A percentile compares a stretch with the other conserved stretches of the same genome.
Evolutionary conservation across 2,113 vertebrate species (phyloP).

Genomic region (Lepus europaeus): DNA sequence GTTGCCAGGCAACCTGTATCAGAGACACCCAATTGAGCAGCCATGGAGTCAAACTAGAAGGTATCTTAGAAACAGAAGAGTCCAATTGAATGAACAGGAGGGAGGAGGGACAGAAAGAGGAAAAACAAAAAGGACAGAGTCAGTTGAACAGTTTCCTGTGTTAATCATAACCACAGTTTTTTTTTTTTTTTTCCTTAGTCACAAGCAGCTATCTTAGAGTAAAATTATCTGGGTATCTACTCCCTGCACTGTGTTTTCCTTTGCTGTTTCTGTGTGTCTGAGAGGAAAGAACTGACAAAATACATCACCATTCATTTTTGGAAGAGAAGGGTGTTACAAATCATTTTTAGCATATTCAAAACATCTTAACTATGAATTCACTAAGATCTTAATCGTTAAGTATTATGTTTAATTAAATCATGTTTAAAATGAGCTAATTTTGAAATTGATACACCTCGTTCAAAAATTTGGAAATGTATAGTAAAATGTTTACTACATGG

Average conservation of each 20-base stretch:
- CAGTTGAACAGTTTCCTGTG: constrained; percentile 1
- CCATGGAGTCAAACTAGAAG: constrained; percentile 72
- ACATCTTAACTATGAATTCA: constrained; percentile 2
- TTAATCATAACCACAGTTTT: neutral
- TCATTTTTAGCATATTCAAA: neutral
- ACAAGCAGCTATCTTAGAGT: neutral
- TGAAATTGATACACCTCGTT: neutral
- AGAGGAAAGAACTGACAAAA: neutral
- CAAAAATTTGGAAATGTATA: neutral
- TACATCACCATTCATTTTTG: constrained; percentile 1
- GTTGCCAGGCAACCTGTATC: constrained; percentile 85
- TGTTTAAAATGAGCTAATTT: constrained; percentile 14
- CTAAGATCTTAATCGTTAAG: neutral
- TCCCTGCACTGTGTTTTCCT: neutral
- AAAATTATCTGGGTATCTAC: neutral
- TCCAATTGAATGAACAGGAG: constrained; percentile 5
- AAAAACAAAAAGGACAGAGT: neutral
- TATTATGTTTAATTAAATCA: constrained; percentile 34
- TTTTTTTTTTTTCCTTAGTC: neutral
- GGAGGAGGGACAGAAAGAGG: neutral
- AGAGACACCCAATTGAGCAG: constrained; percentile 66
- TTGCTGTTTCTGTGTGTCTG: neutral
- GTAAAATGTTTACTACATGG: neutral
- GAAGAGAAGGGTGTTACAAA: neutral
- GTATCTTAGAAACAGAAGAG: constrained; percentile 73